Percentiles rank a stretch among this genome's conserved stretches.
Conservation (phyloP, 2,888 invertebrate genomes). For the Polietes domitor region DNA sequence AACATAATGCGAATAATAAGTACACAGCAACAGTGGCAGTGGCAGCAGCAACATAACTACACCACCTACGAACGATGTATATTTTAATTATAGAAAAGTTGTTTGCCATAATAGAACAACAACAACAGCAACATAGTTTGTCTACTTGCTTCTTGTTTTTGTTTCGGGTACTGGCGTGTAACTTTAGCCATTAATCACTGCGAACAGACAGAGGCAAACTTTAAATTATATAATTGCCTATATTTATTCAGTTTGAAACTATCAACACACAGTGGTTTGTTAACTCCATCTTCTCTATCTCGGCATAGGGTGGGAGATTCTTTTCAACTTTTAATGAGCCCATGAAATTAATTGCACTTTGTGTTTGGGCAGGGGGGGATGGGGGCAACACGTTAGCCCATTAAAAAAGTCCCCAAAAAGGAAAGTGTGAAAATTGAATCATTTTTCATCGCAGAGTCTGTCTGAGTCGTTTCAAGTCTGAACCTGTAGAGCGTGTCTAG, state of each 20-base stretch:
- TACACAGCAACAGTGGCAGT: too few relatives aligned
- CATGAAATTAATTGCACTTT: not conserved
- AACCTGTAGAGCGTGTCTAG: not conserved
- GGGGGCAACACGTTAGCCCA: too few relatives aligned
- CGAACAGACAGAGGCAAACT: constrained; percentile 38
- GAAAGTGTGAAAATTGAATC: not conserved
- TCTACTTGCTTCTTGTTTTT: not conserved
- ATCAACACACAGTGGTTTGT: not conserved
- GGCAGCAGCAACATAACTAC: not conserved
- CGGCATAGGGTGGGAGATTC: not conserved
- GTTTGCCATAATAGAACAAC: not conserved
- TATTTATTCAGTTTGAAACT: constrained; percentile 23
- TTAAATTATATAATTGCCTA: constrained; percentile 64
- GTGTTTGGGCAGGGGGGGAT: not conserved
- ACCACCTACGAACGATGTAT: not conserved
- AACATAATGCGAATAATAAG: not conserved
- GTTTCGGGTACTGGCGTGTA: constrained; percentile 48
- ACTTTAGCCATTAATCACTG: constrained; percentile 62
- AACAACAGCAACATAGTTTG: constrained; percentile 21
- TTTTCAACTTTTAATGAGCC: not conserved
- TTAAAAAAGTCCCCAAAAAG: too few relatives aligned
- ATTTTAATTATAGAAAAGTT: constrained; percentile 56
- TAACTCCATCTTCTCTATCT: not conserved
- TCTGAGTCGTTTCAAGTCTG: too few relatives aligned
- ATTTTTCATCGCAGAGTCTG: not conserved